phyloP scores from a whole-genome alignment of 2,888 invertebrate species.

The Diarsia brunnea region DNA sequence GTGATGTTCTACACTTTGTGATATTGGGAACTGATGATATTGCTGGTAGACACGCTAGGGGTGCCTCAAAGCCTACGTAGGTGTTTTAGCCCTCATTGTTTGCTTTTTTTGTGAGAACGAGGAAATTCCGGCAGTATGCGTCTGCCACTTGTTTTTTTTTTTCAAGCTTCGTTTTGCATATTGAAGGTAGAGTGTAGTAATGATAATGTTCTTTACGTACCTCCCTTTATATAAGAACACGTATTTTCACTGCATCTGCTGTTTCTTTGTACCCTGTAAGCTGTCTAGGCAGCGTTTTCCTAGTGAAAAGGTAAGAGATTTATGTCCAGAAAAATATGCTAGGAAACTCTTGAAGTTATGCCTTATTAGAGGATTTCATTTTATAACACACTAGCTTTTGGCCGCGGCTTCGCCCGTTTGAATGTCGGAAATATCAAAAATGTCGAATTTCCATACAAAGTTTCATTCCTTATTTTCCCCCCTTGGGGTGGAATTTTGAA shows the following conservation, averaged over 20 bases:
- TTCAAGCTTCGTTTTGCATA: background rate
- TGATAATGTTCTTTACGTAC: background rate
- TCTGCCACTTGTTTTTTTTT: constrained; percentile 14
- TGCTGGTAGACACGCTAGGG: constrained; percentile 45
- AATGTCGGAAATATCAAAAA: too few relatives aligned
- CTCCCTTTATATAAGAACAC: background rate
- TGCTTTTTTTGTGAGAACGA: constrained; percentile 15
- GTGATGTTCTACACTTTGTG: constrained; percentile 33
- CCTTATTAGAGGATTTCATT: background rate
- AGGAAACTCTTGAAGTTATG: background rate
- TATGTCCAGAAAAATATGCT: background rate
- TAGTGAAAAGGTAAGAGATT: background rate
- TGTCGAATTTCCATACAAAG: too few relatives aligned
- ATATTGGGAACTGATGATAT: constrained; percentile 47
- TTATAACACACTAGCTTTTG: background rate
- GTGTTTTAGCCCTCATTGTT: constrained; percentile 16
- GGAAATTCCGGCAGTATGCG: constrained; percentile 13
- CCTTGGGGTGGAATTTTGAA: too few relatives aligned
- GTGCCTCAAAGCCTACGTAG: background rate
- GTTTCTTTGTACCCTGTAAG: background rate
- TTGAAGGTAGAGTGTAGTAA: background rate
- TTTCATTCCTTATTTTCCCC: too few relatives aligned
- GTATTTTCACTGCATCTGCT: background rate
- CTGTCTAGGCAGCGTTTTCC: background rate
- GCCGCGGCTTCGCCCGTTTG: too few relatives aligned